Evolutionary conservation across 2,113 vertebrate genomes (phyloP).

Genomic region (Heloderma charlesbogerti): DNA sequence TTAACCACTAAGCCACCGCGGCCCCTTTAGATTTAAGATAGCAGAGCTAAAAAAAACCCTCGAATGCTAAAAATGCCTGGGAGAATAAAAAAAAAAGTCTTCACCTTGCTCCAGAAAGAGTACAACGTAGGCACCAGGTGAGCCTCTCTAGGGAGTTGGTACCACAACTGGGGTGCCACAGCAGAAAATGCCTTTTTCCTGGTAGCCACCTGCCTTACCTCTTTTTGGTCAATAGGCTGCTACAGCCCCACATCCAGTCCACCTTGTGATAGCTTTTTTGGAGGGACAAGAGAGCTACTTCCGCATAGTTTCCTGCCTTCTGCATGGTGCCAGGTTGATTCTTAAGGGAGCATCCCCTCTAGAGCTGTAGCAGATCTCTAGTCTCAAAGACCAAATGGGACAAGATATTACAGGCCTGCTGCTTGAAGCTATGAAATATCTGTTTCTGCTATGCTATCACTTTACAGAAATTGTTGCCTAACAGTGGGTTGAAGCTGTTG

Average conservation of each 20-base stretch:
- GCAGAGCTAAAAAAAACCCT: too few relatives aligned
- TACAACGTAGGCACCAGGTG: too few relatives aligned
- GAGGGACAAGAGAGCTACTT: not conserved
- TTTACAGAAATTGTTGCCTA: not conserved
- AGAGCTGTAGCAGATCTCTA: not conserved
- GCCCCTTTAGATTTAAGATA: too few relatives aligned
- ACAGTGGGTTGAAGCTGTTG: not conserved
- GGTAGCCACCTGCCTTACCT: too few relatives aligned
- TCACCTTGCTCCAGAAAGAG: too few relatives aligned
- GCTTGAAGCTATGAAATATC: not conserved
- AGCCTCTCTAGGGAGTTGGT: too few relatives aligned
- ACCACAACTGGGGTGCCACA: too few relatives aligned
- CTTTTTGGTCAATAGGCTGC: too few relatives aligned
- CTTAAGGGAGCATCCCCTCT: not conserved
- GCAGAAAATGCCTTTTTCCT: too few relatives aligned
- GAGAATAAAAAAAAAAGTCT: too few relatives aligned
- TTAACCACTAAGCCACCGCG: too few relatives aligned
- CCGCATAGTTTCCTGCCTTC: not conserved
- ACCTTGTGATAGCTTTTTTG: not conserved
- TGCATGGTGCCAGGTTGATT: not conserved
- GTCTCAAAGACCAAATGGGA: not conserved
- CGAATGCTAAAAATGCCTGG: too few relatives aligned
- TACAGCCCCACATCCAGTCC: not conserved
- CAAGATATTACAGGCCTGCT: not conserved
- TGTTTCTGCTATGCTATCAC: not conserved